A percentile compares a stretch with the other conserved stretches of the same genome.
phyloP scores from a whole-genome alignment of 1,140 invertebrate species.

The Papilio dardanus region DNA sequence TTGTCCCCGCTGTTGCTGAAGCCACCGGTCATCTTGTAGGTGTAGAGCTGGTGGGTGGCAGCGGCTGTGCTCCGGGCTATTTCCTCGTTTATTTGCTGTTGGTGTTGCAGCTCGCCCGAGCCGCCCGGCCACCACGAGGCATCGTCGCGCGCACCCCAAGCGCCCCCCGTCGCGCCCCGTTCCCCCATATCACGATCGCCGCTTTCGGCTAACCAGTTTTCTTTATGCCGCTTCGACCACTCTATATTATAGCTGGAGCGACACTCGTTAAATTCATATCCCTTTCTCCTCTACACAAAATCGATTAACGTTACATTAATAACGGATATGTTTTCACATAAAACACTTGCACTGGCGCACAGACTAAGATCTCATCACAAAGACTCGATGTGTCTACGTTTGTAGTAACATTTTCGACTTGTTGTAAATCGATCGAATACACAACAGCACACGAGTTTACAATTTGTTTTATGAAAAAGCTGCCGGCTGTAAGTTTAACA shows the following conservation, averaged over 20 bases:
- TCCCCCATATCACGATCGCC: slow-evolving; percentile 77
- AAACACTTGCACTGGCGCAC: slow-evolving; percentile 52
- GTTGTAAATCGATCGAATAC: slow-evolving; percentile 41
- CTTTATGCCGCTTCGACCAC: slow-evolving; percentile 66
- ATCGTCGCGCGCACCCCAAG: slow-evolving; percentile 85
- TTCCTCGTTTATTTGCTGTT: slow-evolving; percentile 83
- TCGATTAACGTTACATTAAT: slow-evolving; percentile 43
- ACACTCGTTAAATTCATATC: slow-evolving; percentile 57
- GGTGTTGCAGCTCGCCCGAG: slow-evolving; percentile 83
- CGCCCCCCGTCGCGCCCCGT: slow-evolving; percentile 81
- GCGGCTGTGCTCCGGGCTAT: slow-evolving; percentile 83
- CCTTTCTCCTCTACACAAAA: slow-evolving; percentile 47
- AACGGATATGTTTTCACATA: slow-evolving; percentile 52
- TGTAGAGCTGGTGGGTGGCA: slow-evolving; percentile 88
- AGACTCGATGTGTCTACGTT: slow-evolving; percentile 59
- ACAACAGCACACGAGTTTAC: slow-evolving; percentile 53
- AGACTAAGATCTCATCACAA: slow-evolving; percentile 65
- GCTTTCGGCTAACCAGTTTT: slow-evolving; percentile 75
- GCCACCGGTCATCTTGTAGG: slow-evolving; percentile 92
- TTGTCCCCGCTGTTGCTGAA: slow-evolving; percentile 85
- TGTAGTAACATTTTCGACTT: slow-evolving; percentile 50
- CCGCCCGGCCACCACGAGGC: slow-evolving; percentile 84
- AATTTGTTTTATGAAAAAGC: slow-evolving; percentile 69
- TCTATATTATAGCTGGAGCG: slow-evolving; percentile 57
- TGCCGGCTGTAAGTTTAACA: slow-evolving; percentile 76